A percentile compares a stretch with the other conserved stretches of the same genome.
Evolutionary conservation across 23 tunicate species (phyloP).

Genomic region (Botrylloides violaceus): DNA sequence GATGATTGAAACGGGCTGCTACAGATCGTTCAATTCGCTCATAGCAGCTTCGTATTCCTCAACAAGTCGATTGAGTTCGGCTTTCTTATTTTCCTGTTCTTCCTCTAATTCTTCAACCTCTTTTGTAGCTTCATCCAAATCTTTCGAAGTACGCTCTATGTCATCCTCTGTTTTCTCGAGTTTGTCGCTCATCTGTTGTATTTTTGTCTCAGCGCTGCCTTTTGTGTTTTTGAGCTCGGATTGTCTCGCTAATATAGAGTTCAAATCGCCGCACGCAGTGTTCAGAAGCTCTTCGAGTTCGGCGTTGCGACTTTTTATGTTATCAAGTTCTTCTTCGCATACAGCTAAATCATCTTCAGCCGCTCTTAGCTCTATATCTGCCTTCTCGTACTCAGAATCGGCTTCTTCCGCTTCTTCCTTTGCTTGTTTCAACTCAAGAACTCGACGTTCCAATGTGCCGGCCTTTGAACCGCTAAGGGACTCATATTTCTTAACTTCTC

Average conservation of each 20-base stretch:
- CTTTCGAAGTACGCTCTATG: not conserved
- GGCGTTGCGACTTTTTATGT: not conserved
- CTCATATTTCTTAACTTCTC: not conserved
- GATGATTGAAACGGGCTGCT: too few relatives aligned
- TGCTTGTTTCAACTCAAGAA: not conserved
- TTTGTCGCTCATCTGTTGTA: not conserved
- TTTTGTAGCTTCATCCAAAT: not conserved
- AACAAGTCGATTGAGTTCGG: not conserved
- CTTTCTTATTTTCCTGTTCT: not conserved
- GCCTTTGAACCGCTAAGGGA: not conserved
- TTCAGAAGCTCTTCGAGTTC: not conserved
- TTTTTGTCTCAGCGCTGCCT: not conserved
- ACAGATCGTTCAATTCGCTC: not conserved
- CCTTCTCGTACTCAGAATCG: not conserved
- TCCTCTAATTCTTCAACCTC: not conserved
- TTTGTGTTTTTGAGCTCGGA: not conserved
- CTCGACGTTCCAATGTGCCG: not conserved
- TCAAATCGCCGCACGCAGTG: not conserved
- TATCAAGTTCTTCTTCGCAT: not conserved
- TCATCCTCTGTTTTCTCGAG: not conserved
- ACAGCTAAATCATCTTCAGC: not conserved
- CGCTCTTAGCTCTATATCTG: not conserved
- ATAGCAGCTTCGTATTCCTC: not conserved
- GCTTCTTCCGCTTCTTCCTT: not conserved
- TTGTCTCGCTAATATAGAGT: not conserved